Evolutionary conservation across 2,888 invertebrate species (phyloP).

Genomic region (Chelonus formosanus): DNA sequence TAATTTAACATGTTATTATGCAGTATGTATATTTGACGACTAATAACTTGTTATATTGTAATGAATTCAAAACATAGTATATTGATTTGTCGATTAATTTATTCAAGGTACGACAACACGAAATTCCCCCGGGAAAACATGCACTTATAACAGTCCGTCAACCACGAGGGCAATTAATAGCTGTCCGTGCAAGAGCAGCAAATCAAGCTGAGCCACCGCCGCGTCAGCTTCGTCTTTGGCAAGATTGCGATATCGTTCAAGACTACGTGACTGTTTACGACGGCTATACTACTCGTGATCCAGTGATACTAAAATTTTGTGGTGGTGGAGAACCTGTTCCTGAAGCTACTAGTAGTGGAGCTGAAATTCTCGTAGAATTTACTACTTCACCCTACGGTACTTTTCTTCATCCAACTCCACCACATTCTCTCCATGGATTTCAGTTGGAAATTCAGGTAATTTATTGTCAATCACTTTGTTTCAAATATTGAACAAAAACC

Average conservation of each 20-base stretch:
- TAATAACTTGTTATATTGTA: too few relatives aligned
- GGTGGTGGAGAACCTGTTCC: constrained; percentile 89
- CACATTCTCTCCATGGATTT: constrained; percentile 85
- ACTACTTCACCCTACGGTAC: constrained; percentile 90
- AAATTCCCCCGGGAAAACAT: constrained; percentile 86
- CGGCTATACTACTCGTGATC: constrained; percentile 87
- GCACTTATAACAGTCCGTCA: constrained; percentile 87
- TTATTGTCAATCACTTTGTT: constrained; percentile 27
- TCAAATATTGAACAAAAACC: too few relatives aligned
- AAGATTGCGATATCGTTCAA: constrained; percentile 86
- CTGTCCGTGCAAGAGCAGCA: constrained; percentile 81
- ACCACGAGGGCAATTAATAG: constrained; percentile 84
- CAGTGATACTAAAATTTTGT: constrained; percentile 88
- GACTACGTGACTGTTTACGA: constrained; percentile 90
- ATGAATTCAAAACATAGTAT: too few relatives aligned
- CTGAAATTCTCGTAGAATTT: constrained; percentile 88
- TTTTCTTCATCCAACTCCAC: constrained; percentile 81
- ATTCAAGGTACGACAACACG: constrained; percentile 70
- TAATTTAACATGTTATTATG: constrained; percentile 93
- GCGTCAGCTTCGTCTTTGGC: constrained; percentile 72
- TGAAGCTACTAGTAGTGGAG: constrained; percentile 85
- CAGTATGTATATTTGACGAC: constrained; percentile 67
- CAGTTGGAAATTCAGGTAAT: constrained; percentile 83
- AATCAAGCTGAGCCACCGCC: constrained; percentile 70
- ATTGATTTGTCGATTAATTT: constrained; percentile 9